These are phyloP conservation scores for Thunnus maccoyii DNA, from an alignment of 2,113 vertebrate genomes.

Conservation along the genomic window DNA sequence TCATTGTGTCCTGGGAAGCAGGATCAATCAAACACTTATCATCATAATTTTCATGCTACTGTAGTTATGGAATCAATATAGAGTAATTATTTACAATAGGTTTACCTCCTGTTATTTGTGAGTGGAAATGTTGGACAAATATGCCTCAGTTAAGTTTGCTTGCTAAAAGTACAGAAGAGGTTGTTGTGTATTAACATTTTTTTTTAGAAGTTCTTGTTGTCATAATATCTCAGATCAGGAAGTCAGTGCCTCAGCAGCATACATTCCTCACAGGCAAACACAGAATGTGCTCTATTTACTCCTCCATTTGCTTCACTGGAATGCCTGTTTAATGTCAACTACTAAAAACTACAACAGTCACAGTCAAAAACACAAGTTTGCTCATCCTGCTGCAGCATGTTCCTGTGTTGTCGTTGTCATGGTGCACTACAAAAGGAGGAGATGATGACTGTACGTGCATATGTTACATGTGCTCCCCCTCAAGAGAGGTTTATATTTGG, in stretches of 20 bases:
- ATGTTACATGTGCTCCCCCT: slow-evolving; percentile 35
- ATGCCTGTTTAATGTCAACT: slow-evolving; percentile 26
- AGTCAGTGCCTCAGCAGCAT: not conserved
- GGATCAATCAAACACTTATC: not conserved
- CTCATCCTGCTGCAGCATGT: slow-evolving; percentile 6
- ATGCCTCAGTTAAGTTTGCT: not conserved
- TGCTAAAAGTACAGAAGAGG: not conserved
- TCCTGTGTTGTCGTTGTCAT: slow-evolving; percentile 41
- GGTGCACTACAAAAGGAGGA: slow-evolving; percentile 23
- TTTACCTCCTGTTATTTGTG: not conserved
- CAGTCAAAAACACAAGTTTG: slow-evolving; percentile 6
- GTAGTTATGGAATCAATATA: too few species aligned
- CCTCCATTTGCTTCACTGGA: not conserved
- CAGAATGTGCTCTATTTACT: slow-evolving; percentile 15
- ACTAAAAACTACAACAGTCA: not conserved
- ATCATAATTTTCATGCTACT: too few species aligned
- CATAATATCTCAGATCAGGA: slow-evolving; percentile 16
- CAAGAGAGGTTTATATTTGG: slow-evolving; percentile 62
- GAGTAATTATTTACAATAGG: too few species aligned
- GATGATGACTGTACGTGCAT: slow-evolving; percentile 45
- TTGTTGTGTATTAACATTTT: not conserved
- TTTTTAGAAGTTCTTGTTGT: not conserved
- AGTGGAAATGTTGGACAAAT: slow-evolving; percentile 2
- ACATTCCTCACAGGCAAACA: slow-evolving; percentile 25
- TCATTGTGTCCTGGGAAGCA: slow-evolving; percentile 2